These are phyloP conservation scores for Nesogale talazaci DNA, from an alignment of 2,113 vertebrate genomes.

Conservation along the genomic window DNA sequence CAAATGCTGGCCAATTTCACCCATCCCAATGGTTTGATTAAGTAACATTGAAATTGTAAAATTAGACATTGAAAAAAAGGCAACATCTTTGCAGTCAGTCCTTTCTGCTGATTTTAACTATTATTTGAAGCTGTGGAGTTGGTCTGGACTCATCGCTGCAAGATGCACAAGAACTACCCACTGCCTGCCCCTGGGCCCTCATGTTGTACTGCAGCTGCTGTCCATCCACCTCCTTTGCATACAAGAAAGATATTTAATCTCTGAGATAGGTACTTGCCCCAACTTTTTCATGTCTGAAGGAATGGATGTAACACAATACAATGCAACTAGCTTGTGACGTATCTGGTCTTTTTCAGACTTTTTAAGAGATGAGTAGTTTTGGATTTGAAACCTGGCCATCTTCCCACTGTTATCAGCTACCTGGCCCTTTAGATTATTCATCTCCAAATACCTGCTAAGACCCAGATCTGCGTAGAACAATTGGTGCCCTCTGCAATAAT, in stretches of 20 bases:
- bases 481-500: constrained; percentile 52
- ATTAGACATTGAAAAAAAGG: constrained; percentile 50
- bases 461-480: constrained; percentile 66
- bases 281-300: background rate
- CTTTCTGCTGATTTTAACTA: background rate
- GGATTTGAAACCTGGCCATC: constrained; percentile 42
- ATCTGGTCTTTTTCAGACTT: constrained; percentile 4
- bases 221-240: too few relatives aligned
- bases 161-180: too few relatives aligned
- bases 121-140: background rate
- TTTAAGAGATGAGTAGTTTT: background rate
- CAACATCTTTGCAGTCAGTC: background rate
- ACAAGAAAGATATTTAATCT: background rate
- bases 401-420: background rate
- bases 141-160: too few relatives aligned
- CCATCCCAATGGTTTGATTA: background rate
- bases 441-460: constrained; percentile 56
- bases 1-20: constrained; percentile 36
- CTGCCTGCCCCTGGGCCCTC: too few relatives aligned
- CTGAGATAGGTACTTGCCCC: background rate
- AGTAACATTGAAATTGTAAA: background rate
- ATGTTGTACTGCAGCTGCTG: too few relatives aligned
- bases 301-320: background rate
- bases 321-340: background rate
- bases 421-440: constrained; percentile 48